These are phyloP conservation scores for Acromyrmex charruanus DNA, from an alignment of 1,140 invertebrate genomes.

Conservation along the genomic window DNA sequence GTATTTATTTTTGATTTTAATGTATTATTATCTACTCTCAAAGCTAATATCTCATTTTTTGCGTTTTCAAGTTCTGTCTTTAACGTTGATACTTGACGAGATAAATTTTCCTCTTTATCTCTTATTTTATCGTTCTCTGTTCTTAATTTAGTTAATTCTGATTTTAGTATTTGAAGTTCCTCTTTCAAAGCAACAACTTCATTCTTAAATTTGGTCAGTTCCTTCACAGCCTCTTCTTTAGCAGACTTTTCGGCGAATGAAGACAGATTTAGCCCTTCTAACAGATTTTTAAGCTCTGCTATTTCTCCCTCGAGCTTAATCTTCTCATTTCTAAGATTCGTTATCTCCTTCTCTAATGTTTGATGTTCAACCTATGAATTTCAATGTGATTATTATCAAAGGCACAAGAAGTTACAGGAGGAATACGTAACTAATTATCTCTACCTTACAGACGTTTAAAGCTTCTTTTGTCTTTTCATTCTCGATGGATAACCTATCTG, in stretches of 20 bases:
- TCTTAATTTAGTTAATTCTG: slow-evolving; percentile 69
- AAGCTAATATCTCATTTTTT: slow-evolving; percentile 58
- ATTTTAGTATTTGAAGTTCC: slow-evolving; percentile 69
- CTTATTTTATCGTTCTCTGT: slow-evolving; percentile 62
- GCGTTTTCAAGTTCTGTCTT: slow-evolving; percentile 46
- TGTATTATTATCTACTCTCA: slow-evolving; percentile 57
- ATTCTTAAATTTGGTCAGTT: slow-evolving; percentile 1
- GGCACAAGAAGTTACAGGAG: not conserved
- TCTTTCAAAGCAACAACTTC: slow-evolving; percentile 53
- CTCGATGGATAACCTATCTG: slow-evolving; percentile 67
- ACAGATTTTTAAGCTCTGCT: slow-evolving; percentile 27
- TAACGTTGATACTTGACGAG: slow-evolving; percentile 17
- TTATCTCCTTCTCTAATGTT: slow-evolving; percentile 59
- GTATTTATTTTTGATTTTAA: slow-evolving; percentile 33
- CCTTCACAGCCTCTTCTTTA: slow-evolving; percentile 39
- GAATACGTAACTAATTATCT: slow-evolving; percentile 29
- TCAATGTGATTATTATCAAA: slow-evolving; percentile 45
- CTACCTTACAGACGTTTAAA: slow-evolving; percentile 57
- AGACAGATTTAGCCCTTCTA: slow-evolving; percentile 40
- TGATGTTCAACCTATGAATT: slow-evolving; percentile 53
- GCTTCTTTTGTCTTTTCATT: slow-evolving; percentile 66
- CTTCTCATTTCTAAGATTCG: slow-evolving; percentile 49
- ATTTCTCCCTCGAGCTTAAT: slow-evolving; percentile 43
- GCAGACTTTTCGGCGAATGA: slow-evolving; percentile 51
- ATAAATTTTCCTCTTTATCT: slow-evolving; percentile 21